These are phyloP conservation scores for Crocidura indochinensis DNA, from an alignment of 2,797 vertebrate genomes.

Conservation along the genomic window DNA sequence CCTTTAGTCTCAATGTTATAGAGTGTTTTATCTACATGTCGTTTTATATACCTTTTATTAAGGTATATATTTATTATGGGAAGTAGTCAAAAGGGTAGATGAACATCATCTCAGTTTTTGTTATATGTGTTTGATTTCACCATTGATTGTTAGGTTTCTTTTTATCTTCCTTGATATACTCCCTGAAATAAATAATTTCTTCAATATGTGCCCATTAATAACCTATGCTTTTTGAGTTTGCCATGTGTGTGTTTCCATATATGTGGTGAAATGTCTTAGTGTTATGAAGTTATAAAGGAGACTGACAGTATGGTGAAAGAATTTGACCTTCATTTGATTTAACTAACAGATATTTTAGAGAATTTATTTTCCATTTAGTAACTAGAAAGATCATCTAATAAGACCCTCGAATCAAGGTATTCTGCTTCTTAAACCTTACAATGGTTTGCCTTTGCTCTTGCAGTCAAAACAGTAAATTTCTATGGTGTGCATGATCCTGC, in stretches of 20 bases:
- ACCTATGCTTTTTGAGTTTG: neutral
- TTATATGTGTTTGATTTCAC: neutral
- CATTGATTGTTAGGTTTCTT: neutral
- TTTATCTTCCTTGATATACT: neutral
- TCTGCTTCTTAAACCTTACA: neutral
- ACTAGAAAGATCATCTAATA: neutral
- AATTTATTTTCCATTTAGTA: neutral
- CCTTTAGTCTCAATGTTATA: too few species aligned
- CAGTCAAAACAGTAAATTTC: constrained; percentile 7
- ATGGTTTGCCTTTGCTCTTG: neutral
- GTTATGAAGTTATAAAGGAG: neutral
- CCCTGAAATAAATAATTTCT: neutral
- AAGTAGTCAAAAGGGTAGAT: too few species aligned
- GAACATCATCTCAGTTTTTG: too few species aligned
- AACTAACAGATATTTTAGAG: constrained; percentile 1
- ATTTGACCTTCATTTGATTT: neutral
- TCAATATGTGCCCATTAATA: neutral
- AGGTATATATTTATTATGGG: too few species aligned
- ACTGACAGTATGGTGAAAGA: neutral
- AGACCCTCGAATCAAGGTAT: neutral
- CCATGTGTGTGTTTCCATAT: neutral
- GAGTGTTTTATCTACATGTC: too few species aligned
- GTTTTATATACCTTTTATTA: too few species aligned
- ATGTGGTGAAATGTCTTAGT: neutral
- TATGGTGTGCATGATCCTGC: neutral